Conservation (phyloP, 2,797 vertebrate species). For the Kryptopterus vitreolus region DNA sequence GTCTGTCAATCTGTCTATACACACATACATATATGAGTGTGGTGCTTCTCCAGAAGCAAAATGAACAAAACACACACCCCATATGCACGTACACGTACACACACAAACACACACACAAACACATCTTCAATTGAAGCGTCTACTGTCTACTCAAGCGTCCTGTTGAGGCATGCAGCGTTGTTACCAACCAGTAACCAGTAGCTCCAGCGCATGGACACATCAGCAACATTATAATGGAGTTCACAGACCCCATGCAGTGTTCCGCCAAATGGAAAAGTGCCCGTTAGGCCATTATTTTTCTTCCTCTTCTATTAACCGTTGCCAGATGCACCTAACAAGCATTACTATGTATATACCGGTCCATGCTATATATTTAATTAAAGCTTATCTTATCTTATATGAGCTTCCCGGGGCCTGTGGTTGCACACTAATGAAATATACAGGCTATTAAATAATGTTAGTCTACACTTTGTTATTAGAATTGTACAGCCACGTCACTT, state of each 20-base stretch:
- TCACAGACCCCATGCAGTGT: background rate
- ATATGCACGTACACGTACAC: no score
- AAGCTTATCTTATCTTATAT: background rate
- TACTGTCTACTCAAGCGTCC: no score
- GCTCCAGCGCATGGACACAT: background rate
- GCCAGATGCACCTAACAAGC: background rate
- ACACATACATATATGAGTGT: no score
- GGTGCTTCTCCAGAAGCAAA: no score
- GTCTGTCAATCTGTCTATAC: no score
- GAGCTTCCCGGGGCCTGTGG: background rate
- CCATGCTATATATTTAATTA: background rate
- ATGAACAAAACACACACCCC: no score
- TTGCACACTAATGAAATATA: background rate
- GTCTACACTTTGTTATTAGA: background rate
- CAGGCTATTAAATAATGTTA: background rate
- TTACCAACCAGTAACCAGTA: background rate
- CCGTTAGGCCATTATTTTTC: no score
- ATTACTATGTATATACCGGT: background rate
- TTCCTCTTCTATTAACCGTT: background rate
- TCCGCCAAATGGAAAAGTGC: no score
- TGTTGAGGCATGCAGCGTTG: background rate
- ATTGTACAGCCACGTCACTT: background rate
- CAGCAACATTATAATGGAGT: background rate
- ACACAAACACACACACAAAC: no score
- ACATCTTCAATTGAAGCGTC: no score